Evolutionary conservation across 2,113 vertebrate species (phyloP).

Genomic region (Prochilodus magdalenae): DNA sequence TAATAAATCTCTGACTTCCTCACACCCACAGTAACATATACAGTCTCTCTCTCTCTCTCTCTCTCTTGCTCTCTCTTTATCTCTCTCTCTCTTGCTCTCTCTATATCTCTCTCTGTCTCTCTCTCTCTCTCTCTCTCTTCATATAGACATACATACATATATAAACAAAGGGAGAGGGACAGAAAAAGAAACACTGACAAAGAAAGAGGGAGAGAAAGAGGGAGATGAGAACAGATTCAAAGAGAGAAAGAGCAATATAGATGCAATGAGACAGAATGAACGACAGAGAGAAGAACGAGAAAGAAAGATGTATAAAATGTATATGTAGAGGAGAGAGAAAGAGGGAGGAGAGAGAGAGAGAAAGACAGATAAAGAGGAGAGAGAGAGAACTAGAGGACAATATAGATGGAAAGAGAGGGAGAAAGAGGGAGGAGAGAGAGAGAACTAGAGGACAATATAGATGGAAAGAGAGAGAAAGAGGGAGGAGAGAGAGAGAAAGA

Average conservation of each 20-base stretch:
- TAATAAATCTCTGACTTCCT: neutral
- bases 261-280: neutral
- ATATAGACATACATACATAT: too few relatives aligned
- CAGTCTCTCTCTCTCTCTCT: too few relatives aligned
- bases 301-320: too few relatives aligned
- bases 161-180: neutral
- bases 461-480: neutral
- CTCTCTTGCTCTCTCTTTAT: too few relatives aligned
- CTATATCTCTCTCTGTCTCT: too few relatives aligned
- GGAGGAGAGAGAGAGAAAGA: neutral
- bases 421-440: neutral
- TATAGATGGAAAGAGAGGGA: neutral
- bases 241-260: neutral
- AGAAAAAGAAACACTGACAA: too few relatives aligned
- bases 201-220: neutral
- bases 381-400: neutral
- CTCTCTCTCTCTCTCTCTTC: too few relatives aligned
- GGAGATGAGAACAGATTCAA: neutral
- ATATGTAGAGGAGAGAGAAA: neutral
- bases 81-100: too few relatives aligned
- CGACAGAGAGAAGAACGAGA: neutral
- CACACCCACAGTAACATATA: too few relatives aligned
- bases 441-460: neutral
- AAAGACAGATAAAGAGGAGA: neutral
- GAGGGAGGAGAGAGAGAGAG: neutral